Percentiles rank a stretch among this genome's conserved stretches.
phyloP scores from a whole-genome alignment of 2,888 invertebrate species.

The Meteorus colon region DNA sequence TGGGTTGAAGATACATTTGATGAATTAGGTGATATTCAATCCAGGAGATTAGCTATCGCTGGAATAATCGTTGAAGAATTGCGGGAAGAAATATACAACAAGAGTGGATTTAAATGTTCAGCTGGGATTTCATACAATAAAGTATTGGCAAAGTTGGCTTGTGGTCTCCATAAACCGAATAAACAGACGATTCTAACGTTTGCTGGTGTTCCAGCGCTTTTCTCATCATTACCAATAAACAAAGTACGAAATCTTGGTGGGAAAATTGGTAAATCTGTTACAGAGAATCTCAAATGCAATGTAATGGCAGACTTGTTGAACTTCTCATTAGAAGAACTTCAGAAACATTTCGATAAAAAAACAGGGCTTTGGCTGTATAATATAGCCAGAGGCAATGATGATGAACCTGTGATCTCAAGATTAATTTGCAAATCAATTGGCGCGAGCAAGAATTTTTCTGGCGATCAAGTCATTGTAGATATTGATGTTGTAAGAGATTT shows the following conservation, averaged over 20 bases:
- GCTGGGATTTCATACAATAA: slow-evolving; percentile 98
- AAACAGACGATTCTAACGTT: slow-evolving; percentile 93
- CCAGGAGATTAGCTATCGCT: slow-evolving; percentile 84
- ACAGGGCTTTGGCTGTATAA: slow-evolving; percentile 90
- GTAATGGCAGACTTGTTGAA: slow-evolving; percentile 86
- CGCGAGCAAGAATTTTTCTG: slow-evolving; percentile 95
- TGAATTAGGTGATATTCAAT: slow-evolving; percentile 70
- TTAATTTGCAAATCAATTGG: slow-evolving; percentile 95
- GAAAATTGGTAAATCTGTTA: slow-evolving; percentile 90
- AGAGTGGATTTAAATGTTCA: slow-evolving; percentile 94
- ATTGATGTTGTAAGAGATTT: slow-evolving; percentile 39
- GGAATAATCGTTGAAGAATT: slow-evolving; percentile 91
- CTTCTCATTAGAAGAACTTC: slow-evolving; percentile 83
- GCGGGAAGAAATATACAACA: slow-evolving; percentile 84
- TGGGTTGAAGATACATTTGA: slow-evolving; percentile 62
- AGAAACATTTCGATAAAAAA: slow-evolving; percentile 86
- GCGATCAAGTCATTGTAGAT: slow-evolving; percentile 84
- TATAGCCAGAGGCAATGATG: slow-evolving; percentile 89
- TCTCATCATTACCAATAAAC: slow-evolving; percentile 81
- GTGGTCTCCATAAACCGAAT: slow-evolving; percentile 93
- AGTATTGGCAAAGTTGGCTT: slow-evolving; percentile 91
- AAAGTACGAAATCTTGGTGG: slow-evolving; percentile 95
- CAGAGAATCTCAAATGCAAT: slow-evolving; percentile 82
- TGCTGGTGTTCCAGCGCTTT: slow-evolving; percentile 76
- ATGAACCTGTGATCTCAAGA: slow-evolving; percentile 89